Conservation (phyloP, 2,888 invertebrate genomes). For the Bhutanitis thaidina region DNA sequence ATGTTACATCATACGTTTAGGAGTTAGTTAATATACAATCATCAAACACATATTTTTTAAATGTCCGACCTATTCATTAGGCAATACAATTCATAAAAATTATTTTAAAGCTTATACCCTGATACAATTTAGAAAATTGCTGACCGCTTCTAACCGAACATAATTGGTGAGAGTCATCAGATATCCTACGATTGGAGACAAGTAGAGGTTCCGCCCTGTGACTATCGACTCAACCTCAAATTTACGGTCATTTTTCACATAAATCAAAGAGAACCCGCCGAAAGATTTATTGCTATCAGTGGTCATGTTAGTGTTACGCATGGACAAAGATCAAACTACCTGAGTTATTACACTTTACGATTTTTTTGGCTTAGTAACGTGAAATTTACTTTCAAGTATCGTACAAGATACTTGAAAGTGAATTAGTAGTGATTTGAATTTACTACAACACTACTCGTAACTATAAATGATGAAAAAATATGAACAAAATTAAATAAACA, state of each 20-base stretch:
- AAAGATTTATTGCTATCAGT: slow-evolving; percentile 69
- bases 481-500: no score
- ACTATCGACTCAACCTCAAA: slow-evolving; percentile 66
- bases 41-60: no score
- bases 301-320: slow-evolving; percentile 45
- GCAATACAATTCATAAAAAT: no score
- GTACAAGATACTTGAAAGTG: slow-evolving; percentile 48
- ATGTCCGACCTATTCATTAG: no score
- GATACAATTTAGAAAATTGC: slow-evolving; percentile 28
- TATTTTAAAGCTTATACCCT: no score
- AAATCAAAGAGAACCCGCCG: slow-evolving; percentile 73
- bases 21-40: no score
- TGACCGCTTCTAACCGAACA: slow-evolving; percentile 32
- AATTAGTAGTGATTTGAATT: no score
- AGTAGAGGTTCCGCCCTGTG: slow-evolving; percentile 48
- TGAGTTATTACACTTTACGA: slow-evolving; percentile 37
- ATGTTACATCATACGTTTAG: no score
- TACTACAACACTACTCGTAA: no score
- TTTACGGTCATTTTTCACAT: slow-evolving; percentile 79
- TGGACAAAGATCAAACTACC: slow-evolving; percentile 42
- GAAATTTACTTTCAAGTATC: slow-evolving; percentile 51
- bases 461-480: no score
- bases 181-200: slow-evolving; percentile 34
- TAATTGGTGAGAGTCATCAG: slow-evolving; percentile 44
- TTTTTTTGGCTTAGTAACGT: slow-evolving; percentile 39